phyloP scores from a whole-genome alignment of 35 echinoderm and acorn worm genomes.

The Acanthaster planci region DNA sequence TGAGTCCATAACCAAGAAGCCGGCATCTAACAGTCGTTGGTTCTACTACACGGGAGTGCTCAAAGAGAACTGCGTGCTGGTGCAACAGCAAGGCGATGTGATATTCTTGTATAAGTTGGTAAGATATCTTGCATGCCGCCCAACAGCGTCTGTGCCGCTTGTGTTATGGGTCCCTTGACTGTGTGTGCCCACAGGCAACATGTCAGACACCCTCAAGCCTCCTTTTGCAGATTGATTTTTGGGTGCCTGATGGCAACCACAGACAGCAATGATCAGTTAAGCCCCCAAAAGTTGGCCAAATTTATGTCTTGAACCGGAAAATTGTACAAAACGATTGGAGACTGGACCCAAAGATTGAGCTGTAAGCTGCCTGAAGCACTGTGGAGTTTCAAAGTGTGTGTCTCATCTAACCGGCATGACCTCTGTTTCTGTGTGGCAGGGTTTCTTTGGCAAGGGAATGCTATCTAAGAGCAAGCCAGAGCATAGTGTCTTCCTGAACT shows the following conservation, averaged over 20 bases:
- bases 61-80: slow-evolving; percentile 61
- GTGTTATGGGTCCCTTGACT: neutral
- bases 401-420: too few relatives aligned
- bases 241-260: too few relatives aligned
- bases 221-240: too few relatives aligned
- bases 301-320: too few relatives aligned
- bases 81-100: slow-evolving; percentile 74
- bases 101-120: slow-evolving; percentile 92
- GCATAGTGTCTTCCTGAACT: slow-evolving; percentile 68
- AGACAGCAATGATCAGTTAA: too few relatives aligned
- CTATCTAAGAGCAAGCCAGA: slow-evolving; percentile 88
- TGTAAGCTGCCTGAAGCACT: too few relatives aligned
- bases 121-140: neutral
- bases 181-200: neutral
- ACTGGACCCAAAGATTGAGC: too few relatives aligned
- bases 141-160: neutral
- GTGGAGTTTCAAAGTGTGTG: too few relatives aligned
- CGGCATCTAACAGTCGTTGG: slow-evolving; percentile 70
- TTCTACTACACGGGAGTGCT: slow-evolving; percentile 88
- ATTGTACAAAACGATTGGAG: too few relatives aligned
- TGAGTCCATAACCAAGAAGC: slow-evolving; percentile 74
- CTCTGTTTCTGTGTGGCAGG: slow-evolving; percentile 45
- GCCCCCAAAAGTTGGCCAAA: too few relatives aligned
- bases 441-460: slow-evolving; percentile 96
- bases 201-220: too few relatives aligned